Evolutionary conservation across 2,797 vertebrate genomes (phyloP).

Genomic region (Eidolon dupreanum): DNA sequence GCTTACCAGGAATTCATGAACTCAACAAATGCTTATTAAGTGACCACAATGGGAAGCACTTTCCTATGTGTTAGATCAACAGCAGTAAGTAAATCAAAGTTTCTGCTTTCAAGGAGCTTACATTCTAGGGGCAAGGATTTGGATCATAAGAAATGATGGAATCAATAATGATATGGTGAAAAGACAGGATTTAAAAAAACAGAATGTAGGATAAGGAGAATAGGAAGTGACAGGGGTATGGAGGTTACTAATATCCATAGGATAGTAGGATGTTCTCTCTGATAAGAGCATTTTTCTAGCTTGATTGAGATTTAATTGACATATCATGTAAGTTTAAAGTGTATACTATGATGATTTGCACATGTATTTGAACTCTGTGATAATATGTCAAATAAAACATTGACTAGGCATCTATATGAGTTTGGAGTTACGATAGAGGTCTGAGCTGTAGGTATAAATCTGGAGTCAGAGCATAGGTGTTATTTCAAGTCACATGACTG

Average conservation of each 20-base stretch:
- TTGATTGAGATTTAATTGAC: background rate
- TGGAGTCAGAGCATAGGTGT: background rate
- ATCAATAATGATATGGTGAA: background rate
- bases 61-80: background rate
- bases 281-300: background rate
- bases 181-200: background rate
- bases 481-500: background rate
- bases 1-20: background rate
- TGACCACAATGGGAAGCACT: background rate
- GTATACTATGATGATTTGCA: background rate
- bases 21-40: background rate
- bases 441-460: background rate
- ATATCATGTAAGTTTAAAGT: background rate
- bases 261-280: background rate
- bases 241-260: background rate
- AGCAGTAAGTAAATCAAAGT: background rate
- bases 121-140: background rate
- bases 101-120: background rate
- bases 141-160: background rate
- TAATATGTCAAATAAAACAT: background rate
- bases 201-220: background rate
- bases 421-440: background rate
- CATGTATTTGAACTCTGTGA: background rate
- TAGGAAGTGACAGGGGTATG: too few species aligned
- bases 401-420: background rate